These are phyloP conservation scores for Dipodomys spectabilis DNA, from an alignment of 2,113 vertebrate genomes.

Conservation along the genomic window DNA sequence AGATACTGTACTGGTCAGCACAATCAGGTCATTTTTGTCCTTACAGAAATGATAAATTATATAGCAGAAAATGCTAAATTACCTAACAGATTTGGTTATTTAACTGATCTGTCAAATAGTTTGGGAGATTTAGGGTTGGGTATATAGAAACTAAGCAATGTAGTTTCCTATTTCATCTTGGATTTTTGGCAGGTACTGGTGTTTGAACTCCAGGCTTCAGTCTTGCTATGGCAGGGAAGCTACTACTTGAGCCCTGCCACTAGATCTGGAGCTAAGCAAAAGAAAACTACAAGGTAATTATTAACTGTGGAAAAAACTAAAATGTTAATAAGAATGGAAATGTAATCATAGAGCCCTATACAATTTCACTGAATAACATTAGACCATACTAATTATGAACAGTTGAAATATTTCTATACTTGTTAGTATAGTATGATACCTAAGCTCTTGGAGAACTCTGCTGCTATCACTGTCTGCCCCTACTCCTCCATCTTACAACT, in stretches of 20 bases:
- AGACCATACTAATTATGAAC: neutral
- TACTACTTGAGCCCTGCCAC: no score
- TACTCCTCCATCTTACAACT: neutral
- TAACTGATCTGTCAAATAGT: slow-evolving; percentile 40
- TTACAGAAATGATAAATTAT: neutral
- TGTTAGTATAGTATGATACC: neutral
- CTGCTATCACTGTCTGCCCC: no score
- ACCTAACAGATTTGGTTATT: slow-evolving; percentile 34
- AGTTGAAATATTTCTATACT: neutral
- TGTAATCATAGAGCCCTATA: neutral
- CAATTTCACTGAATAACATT: slow-evolving; percentile 18
- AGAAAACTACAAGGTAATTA: slow-evolving; percentile 37
- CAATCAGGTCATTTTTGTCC: neutral
- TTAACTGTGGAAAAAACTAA: slow-evolving; percentile 26
- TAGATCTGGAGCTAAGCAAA: neutral
- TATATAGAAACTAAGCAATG: neutral
- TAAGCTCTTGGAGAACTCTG: neutral
- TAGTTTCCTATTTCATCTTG: no score
- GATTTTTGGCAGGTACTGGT: no score
- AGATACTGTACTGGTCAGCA: neutral
- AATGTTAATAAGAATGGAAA: slow-evolving; percentile 37
- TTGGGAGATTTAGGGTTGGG: neutral
- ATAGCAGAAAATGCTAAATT: slow-evolving; percentile 17
- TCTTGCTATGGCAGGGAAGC: no score
- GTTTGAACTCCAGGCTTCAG: no score